Percentiles rank a stretch among this genome's conserved stretches.
phyloP scores from a whole-genome alignment of 2,797 vertebrate genomes.

The Acanthopagrus latus region DNA sequence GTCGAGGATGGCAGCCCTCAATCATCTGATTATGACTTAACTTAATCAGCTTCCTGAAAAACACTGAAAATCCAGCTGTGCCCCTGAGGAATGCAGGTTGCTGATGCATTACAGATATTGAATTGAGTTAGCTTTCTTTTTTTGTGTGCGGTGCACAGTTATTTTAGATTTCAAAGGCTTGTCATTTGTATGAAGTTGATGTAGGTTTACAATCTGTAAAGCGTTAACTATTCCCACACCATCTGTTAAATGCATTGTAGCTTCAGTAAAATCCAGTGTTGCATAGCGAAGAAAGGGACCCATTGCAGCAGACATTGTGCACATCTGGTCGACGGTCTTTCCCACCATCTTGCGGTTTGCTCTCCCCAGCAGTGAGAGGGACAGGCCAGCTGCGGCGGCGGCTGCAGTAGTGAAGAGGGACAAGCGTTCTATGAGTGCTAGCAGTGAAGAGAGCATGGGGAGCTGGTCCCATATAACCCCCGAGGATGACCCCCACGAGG shows the following conservation, averaged over 20 bases:
- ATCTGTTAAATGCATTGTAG: conserved; percentile 18
- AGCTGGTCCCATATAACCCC: conserved; percentile 97
- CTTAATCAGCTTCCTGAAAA: conserved; percentile 62
- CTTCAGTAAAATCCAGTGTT: conserved; percentile 22
- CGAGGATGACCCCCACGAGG: conserved; percentile 94
- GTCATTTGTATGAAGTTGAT: conserved; percentile 18
- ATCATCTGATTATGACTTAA: conserved; percentile 74
- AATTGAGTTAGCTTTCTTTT: conserved; percentile 47
- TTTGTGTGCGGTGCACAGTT: conserved; percentile 1
- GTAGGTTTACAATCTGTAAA: background rate
- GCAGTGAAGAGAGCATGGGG: conserved; percentile 96
- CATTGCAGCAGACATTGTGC: conserved; percentile 49
- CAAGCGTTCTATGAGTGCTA: conserved; percentile 89
- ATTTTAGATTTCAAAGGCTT: conserved; percentile 34
- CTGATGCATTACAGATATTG: conserved; percentile 44
- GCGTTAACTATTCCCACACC: background rate
- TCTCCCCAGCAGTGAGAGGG: conserved; percentile 84
- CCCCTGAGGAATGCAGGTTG: conserved; percentile 41
- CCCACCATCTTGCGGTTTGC: conserved; percentile 78
- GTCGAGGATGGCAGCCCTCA: conserved; percentile 68
- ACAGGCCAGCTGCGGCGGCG: conserved; percentile 81
- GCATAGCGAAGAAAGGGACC: conserved; percentile 3
- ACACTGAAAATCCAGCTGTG: conserved; percentile 33
- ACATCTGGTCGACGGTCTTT: conserved; percentile 57
- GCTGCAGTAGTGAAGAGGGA: conserved; percentile 85